Conservation (phyloP, 2,113 vertebrate species). For the Sciurus niger region DNA sequence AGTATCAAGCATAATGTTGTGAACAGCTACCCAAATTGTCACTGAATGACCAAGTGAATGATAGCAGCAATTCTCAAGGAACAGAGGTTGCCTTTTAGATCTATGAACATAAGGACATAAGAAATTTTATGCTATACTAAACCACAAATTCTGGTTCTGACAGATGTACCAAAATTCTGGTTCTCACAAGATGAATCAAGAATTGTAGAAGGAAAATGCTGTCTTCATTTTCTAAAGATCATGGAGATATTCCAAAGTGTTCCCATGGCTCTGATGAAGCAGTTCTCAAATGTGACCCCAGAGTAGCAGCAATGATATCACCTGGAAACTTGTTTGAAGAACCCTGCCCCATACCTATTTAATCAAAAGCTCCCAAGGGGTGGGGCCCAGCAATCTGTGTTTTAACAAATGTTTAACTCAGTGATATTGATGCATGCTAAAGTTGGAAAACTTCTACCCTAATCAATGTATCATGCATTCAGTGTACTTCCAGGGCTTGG, state of each 20-base stretch:
- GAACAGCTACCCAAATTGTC: not conserved
- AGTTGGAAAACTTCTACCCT: not conserved
- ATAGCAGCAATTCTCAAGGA: not conserved
- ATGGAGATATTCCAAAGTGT: not conserved
- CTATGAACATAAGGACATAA: not conserved
- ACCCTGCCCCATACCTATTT: not conserved
- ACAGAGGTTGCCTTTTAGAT: not conserved
- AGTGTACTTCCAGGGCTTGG: not conserved
- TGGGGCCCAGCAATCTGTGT: not conserved
- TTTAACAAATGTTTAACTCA: conserved; percentile 12
- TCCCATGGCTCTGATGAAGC: not conserved
- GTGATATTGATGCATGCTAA: not conserved
- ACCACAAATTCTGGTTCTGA: conserved; percentile 37
- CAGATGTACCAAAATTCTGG: not conserved
- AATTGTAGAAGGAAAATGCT: not conserved
- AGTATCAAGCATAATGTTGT: not conserved
- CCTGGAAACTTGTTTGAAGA: conserved; percentile 28
- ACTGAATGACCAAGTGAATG: not conserved
- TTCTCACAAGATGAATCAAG: not conserved
- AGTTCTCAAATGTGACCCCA: not conserved
- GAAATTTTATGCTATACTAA: not conserved
- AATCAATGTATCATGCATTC: not conserved
- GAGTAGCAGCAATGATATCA: not conserved
- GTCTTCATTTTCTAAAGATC: not conserved
- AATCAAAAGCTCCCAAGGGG: not conserved